Evolutionary conservation across 2,113 vertebrate species (phyloP), one percentile per base, ranked within the genome.

Genomic region (Pholis gunnellus): DNA sequence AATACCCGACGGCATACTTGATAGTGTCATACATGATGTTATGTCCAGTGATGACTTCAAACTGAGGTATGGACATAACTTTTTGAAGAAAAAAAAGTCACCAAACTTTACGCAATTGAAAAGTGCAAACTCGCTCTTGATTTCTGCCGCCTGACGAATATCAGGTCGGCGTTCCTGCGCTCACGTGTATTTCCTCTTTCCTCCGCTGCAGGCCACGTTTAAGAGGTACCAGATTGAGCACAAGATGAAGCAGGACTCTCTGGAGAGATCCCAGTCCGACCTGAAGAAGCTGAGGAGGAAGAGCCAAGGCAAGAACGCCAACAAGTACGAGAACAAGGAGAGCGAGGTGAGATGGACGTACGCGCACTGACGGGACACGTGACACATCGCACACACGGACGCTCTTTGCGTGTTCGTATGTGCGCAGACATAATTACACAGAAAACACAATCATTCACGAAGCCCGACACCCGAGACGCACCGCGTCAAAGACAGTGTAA

Each of bases 221-320:
- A 99, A 99, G 89, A 95, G 96, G 72, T 99, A 98, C 93, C 98
- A 99, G 94, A 95, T 94, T 6, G 98, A 99, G 88, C 97, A 99
- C 93, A 96, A 94, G 92, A 96, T 93, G 87, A 99, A 97, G 88
- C 86, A 98, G 85, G 98, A 99, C 89, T 97, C 96, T 42, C 90
- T 99, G 94, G 98, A 99, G 90, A 96, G 95, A 60, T 98, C 97
- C 20, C 97, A 98, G 72, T 94, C 97, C 0, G 98, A 99, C 71
- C 86, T 99, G 90, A 99, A 98, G 92, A 99, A 98, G 92, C 97
- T 99, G 87, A 89, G 96, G 86, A 96, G 97, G 85, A 99, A 99
- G 95, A 99, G 97, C 89, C 98, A 99, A 94, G 98, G 97, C 67
- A 97, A 97, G 83, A 99, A 99, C 6, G 96, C 96, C 1, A 92